Base-by-base conservation (phyloP, 1,140 invertebrate species). In the Micrasema longulum region DNA sequence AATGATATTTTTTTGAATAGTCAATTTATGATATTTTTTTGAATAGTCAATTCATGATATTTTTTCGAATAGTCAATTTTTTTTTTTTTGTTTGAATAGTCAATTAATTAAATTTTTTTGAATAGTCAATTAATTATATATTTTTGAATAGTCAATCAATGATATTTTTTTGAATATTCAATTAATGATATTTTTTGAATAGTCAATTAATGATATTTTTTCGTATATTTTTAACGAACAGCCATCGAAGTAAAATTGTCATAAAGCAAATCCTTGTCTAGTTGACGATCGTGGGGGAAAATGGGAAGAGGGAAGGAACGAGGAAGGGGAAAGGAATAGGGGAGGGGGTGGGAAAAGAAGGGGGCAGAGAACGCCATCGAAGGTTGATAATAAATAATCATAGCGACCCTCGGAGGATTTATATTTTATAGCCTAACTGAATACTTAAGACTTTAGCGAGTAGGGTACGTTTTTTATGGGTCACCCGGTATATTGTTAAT, bases 351-450 rank as follows among this genome's bases (percentile, higher is more conserved):
- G 18, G 50, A 23, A 23, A 23, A n/a, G n/a, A n/a, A n/a, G n/a
- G 3, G 48, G 50, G 50, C 10, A 22, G 50, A 11, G 22, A 14
- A n/a, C 1, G 18, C n/a, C 18, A 18, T 52, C 50, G 50, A 52
- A 52, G 20, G 50, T n/a, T n/a, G 50, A 35, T 35, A 22, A 60
- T 60, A 60, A 60, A 60, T 60, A 60, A 60, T 60, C 55, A 60
- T 38, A 38, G 55, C 14, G 35, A 60, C 55, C 55, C 55, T 60
- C 55, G 3, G 35, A 60, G 55, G 55, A 60, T 60, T 60, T 60
- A 60, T 60, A 60, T 60, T 60, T 60, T 60, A 60, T 60, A 60
- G 55, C 55, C 55, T 60, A 60, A 60, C 55, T 60, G 55, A 60
- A 60, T 60, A 60, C 55, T 60, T 38, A 38, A 60, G 55, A 60